phyloP scores from a whole-genome alignment of 2,888 invertebrate genomes.

The Andrena chrysosceles region DNA sequence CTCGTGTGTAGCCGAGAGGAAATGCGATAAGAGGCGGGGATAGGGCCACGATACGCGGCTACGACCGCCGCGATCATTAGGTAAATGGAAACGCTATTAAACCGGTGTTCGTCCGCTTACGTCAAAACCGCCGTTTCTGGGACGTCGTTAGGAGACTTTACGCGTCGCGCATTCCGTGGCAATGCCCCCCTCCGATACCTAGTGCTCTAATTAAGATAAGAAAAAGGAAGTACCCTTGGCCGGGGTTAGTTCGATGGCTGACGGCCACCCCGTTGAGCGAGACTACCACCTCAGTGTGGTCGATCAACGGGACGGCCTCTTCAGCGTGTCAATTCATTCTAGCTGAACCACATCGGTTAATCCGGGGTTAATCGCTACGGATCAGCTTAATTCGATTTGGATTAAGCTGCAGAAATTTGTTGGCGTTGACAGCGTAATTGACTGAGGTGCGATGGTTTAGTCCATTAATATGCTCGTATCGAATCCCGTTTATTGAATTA shows the following conservation, averaged over 20 bases:
- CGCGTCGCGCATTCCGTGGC: neutral
- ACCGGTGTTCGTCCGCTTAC: constrained; percentile 66
- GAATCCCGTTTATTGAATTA: neutral
- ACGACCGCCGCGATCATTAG: constrained; percentile 79
- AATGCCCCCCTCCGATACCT: neutral
- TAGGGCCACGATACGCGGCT: constrained; percentile 70
- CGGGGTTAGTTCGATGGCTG: constrained; percentile 23
- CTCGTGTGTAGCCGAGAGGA: constrained; percentile 83
- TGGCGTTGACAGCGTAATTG: constrained; percentile 2
- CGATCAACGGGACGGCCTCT: constrained; percentile 29
- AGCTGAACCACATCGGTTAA: constrained; percentile 39
- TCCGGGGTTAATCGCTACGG: constrained; percentile 49
- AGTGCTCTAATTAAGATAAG: constrained; percentile 61
- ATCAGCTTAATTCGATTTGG: constrained; percentile 41
- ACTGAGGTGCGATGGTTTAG: constrained; percentile 1
- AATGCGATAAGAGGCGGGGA: constrained; percentile 81
- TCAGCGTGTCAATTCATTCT: constrained; percentile 11
- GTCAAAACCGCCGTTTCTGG: constrained; percentile 66
- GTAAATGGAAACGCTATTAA: constrained; percentile 80
- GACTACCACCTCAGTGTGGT: constrained; percentile 24
- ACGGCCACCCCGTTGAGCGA: neutral
- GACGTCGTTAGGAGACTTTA: constrained; percentile 49
- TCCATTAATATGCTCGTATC: neutral
- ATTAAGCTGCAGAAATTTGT: neutral
- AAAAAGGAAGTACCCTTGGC: constrained; percentile 51